Base-by-base conservation (phyloP, 2,113 vertebrate species). In the Theristicus caerulescens region DNA sequence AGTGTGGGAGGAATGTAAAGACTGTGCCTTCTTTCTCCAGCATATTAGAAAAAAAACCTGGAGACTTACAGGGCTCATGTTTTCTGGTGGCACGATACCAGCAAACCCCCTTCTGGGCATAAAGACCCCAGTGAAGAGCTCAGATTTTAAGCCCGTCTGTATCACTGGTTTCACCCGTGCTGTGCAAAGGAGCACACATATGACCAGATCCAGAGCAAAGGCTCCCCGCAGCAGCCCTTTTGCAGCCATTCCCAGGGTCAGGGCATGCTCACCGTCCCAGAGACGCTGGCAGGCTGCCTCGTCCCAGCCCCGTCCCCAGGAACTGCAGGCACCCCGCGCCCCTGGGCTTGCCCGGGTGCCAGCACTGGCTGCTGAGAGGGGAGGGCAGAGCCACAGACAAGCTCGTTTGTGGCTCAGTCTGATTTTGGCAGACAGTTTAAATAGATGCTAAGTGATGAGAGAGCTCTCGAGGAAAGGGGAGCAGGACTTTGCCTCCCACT, bases 381-480 rank as follows among this genome's bases (percentile, higher is more conserved):
- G 34, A 67, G 44, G 44, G 25, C 74, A 89, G 34, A 73, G 82
- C 40, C 40, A 13, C 55, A 21, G 18, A 10, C 2, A 4, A 10
- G 34, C 47, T 17, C 2, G 1, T 51, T 40, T 14, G 1, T 1
- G 3, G 55, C 59, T 34, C 42, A 1, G 54, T 3, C 38, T 10
- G 54, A 6, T 31, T 40, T 49, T 34, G 47, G n/a, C 57, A 27
- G 57, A 3, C 10, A 2, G 22, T 17, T 27, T 20, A 7, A 17
- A 54, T 3, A 14, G 59, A 8, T 13, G 77, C 36, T 21, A 22
- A 72, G 67, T 5, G 44, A 22, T 9, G 64, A 61, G 44, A 19
- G 8, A 72, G 86, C 7, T 21, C 61, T 54, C 0, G 13, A n/a
- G 57, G 42, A 29, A 36, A 34, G 58, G 27, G 8, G 54, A 84